These are phyloP conservation scores for Phortica okadai DNA, from an alignment of 2,888 invertebrate genomes.

Conservation along the genomic window DNA sequence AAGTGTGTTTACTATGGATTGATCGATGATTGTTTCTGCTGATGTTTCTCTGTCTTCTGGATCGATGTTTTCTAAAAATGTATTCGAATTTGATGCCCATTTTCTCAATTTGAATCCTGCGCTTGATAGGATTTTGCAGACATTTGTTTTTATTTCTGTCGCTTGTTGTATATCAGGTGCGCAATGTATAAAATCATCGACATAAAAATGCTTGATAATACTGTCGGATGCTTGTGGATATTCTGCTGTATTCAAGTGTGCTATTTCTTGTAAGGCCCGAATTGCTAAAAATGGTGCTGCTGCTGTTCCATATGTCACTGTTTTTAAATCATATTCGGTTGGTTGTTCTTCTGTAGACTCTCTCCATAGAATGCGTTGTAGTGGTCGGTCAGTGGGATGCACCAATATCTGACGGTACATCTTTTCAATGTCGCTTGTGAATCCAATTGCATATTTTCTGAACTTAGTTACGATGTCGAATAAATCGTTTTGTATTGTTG, in stretches of 20 bases:
- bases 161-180: constrained; percentile 14
- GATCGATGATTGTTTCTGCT: constrained; percentile 27
- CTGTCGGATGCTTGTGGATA: not conserved
- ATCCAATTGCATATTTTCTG: not conserved
- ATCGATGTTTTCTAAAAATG: constrained; percentile 18
- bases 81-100: constrained; percentile 32
- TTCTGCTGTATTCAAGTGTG: not conserved
- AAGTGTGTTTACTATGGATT: constrained; percentile 35
- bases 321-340: constrained; percentile 36
- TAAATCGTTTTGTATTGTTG: constrained; percentile 41
- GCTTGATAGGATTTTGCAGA: constrained; percentile 1
- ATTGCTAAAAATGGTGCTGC: constrained; percentile 33
- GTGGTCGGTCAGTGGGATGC: constrained; percentile 8
- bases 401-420: not conserved
- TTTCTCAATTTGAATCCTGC: constrained; percentile 21
- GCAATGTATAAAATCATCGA: constrained; percentile 11
- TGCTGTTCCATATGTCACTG: no score
- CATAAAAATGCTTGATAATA: constrained; percentile 9
- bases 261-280: constrained; percentile 18
- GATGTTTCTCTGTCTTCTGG: constrained; percentile 9
- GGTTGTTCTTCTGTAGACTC: not conserved
- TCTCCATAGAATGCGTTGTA: constrained; percentile 42
- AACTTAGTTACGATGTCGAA: constrained; percentile 9
- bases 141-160: not conserved
- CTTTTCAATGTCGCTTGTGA: not conserved